Conservation (phyloP, 2,113 vertebrate species). For the Hassar affinis region DNA sequence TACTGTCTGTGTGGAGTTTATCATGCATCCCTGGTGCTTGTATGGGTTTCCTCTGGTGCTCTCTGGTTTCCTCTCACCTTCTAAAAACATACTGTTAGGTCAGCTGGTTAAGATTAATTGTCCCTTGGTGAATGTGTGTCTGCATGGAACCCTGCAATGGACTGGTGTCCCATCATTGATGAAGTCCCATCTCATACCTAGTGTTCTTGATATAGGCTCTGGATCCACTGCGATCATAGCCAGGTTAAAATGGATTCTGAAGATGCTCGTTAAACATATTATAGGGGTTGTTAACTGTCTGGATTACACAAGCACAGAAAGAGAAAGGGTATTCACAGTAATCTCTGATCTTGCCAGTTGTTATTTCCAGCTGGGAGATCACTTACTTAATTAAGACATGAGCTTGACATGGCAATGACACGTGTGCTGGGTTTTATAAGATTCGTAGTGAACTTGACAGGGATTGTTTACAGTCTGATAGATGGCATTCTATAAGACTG, state of each 20-base stretch:
- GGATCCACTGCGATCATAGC: not conserved
- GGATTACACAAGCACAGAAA: not conserved
- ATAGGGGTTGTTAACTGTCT: not conserved
- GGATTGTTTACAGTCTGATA: not conserved
- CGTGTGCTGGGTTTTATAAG: not conserved
- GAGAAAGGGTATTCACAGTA: not conserved
- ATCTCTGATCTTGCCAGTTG: conserved; percentile 26
- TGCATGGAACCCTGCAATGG: not conserved
- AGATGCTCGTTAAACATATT: not conserved
- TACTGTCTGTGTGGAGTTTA: not conserved
- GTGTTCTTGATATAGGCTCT: not conserved
- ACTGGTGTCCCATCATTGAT: not conserved
- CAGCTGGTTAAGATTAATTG: not conserved
- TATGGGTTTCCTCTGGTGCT: not conserved
- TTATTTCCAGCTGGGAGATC: conserved; percentile 14
- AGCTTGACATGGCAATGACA: conserved; percentile 22
- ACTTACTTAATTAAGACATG: conserved; percentile 23
- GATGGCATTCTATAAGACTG: not conserved
- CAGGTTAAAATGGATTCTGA: not conserved
- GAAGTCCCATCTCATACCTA: not conserved
- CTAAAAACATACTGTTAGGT: not conserved
- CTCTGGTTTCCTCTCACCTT: not conserved
- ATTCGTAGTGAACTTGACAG: not conserved
- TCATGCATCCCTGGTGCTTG: not conserved
- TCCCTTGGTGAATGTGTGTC: not conserved